Evolutionary conservation across 1,140 invertebrate genomes (phyloP).

Genomic region (Tetramorium parvispinum): DNA sequence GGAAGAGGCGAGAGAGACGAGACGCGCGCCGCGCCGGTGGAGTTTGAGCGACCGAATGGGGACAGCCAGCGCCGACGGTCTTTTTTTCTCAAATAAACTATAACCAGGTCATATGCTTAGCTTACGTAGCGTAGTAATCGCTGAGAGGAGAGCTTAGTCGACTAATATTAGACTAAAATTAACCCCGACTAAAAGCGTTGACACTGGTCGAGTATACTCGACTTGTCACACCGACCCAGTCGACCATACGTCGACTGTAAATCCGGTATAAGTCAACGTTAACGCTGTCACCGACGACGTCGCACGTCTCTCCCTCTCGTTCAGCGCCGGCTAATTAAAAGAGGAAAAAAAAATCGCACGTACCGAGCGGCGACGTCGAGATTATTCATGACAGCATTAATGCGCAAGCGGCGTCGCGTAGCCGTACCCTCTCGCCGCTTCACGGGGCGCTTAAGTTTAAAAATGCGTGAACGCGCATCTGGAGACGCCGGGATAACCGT

Average conservation of each 20-base stretch:
- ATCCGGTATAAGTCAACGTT: conserved; percentile 59
- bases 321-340: conserved; percentile 43
- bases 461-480: conserved; percentile 51
- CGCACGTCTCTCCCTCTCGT: conserved; percentile 20
- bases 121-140: conserved; percentile 59
- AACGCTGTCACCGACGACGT: conserved; percentile 41
- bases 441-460: conserved; percentile 24
- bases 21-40: background rate
- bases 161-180: conserved; percentile 61
- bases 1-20: background rate
- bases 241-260: conserved; percentile 57
- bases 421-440: conserved; percentile 19
- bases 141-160: conserved; percentile 57
- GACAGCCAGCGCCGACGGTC: conserved; percentile 24
- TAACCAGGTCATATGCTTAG: conserved; percentile 62
- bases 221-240: conserved; percentile 56
- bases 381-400: conserved; percentile 42
- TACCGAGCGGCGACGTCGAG: conserved; percentile 1
- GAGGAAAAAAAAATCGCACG: conserved; percentile 22
- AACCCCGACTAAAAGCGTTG: conserved; percentile 60
- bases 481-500: conserved; percentile 2
- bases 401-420: conserved; percentile 4
- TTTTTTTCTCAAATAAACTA: conserved; percentile 63
- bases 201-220: conserved; percentile 62
- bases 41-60: conserved; percentile 51